Percentiles rank a stretch among this genome's conserved stretches.
These are phyloP conservation scores for Meghimatium bilineatum DNA, from an alignment of 2,888 invertebrate species.

Conservation along the genomic window DNA sequence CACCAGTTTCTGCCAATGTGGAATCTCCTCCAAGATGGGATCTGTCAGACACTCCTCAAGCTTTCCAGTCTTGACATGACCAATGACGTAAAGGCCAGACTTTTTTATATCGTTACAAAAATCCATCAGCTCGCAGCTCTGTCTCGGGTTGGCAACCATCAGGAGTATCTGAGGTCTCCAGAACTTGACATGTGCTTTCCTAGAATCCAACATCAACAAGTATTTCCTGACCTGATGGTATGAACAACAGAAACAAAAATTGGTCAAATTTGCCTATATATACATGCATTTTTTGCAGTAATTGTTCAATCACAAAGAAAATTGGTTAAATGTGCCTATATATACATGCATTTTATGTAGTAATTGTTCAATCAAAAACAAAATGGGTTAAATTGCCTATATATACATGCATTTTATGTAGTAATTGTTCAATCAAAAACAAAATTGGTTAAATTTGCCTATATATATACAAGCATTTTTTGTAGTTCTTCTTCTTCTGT, in stretches of 20 bases:
- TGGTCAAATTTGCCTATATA: neutral
- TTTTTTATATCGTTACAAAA: slow-evolving; percentile 99
- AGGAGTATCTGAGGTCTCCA: slow-evolving; percentile 98
- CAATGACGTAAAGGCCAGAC: slow-evolving; percentile 88
- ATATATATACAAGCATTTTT: too few species aligned
- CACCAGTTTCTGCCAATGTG: slow-evolving; percentile 90
- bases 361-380: too few species aligned
- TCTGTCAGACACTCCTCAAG: slow-evolving; percentile 80
- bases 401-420: neutral
- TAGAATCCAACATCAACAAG: slow-evolving; percentile 92
- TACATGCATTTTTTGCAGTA: neutral
- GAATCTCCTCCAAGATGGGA: slow-evolving; percentile 86
- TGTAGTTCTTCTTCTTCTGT: too few species aligned
- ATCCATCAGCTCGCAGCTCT: slow-evolving; percentile 92
- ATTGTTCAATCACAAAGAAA: neutral
- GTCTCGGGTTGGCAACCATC: slow-evolving; percentile 92
- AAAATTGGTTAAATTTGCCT: neutral
- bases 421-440: neutral
- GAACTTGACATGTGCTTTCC: slow-evolving; percentile 99
- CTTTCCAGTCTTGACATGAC: slow-evolving; percentile 85
- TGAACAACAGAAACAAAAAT: neutral
- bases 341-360: too few species aligned
- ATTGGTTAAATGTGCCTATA: neutral
- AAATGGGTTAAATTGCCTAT: too few species aligned
- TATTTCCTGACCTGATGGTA: slow-evolving; percentile 88